Conservation (phyloP, 2,888 invertebrate genomes). For the Chorisops tibialis region DNA sequence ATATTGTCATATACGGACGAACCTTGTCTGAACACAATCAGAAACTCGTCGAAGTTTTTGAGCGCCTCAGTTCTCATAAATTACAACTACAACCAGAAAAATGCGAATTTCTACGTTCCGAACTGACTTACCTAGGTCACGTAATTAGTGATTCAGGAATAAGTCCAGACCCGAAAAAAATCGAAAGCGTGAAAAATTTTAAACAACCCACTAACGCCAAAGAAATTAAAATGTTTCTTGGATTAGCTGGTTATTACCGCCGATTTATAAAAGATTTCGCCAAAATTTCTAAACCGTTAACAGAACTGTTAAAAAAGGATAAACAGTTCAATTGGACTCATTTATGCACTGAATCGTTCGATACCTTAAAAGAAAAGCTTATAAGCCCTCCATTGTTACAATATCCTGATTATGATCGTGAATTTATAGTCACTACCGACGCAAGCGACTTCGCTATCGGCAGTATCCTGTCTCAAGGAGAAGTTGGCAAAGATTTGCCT, state of each 20-base stretch:
- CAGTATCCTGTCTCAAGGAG: conserved; percentile 36
- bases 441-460: conserved; percentile 38
- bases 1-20: conserved; percentile 40
- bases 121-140: too few species aligned
- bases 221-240: conserved; percentile 40
- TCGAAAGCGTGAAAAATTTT: conserved; percentile 36
- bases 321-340: background rate
- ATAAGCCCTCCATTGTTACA: conserved; percentile 30
- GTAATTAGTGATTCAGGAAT: conserved; percentile 38
- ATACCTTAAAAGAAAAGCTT: conserved; percentile 18
- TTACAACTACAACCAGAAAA: conserved; percentile 37
- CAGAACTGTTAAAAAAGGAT: conserved; percentile 13
- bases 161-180: conserved; percentile 24
- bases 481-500: conserved; percentile 35
- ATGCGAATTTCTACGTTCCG: too few species aligned
- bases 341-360: conserved; percentile 22
- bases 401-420: conserved; percentile 39
- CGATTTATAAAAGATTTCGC: conserved; percentile 42
- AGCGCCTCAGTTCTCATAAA: conserved; percentile 33
- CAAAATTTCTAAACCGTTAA: conserved; percentile 6
- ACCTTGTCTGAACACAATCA: conserved; percentile 38
- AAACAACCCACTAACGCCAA: conserved; percentile 34
- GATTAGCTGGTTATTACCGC: conserved; percentile 42
- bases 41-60: conserved; percentile 35
- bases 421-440: conserved; percentile 41